Evolutionary conservation across 2,113 vertebrate species (phyloP), one percentile per base, ranked within the genome.

Genomic region (Tylochromis polylepis): DNA sequence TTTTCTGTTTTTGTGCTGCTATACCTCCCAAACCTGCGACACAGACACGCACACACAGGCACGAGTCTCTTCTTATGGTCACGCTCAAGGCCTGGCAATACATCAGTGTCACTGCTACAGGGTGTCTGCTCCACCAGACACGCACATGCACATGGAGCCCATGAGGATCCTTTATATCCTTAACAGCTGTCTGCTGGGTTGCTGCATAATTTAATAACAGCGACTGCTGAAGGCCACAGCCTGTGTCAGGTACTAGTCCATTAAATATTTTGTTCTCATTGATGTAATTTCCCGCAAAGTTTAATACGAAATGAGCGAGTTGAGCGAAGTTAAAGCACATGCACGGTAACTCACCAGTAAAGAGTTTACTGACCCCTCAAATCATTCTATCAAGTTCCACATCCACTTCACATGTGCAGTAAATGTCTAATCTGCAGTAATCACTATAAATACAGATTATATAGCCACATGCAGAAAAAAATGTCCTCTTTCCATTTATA

Each of bases 51-150:
- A 8, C 56, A 2, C 46, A 3, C 29, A 11, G 27, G 31, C 27
- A 34, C 22, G 27, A 14, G 43, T 57, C 72, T 82, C 78, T 79
- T 49, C 84, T 87, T 78, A 16, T 6, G 20, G 83, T 89, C 84
- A 90, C 6, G 38, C 94, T 90, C 83, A 86, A 88, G 88, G 85
- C 90, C 87, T 85, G 83, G 87, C 83, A 82, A 89, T 92, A 88
- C 49, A 91, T 92, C 94, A 92, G 83, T 82, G 81, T 91, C 87
- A 91, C 81, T 83, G 86, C 80, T 58, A 38, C 70, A 53, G 20
- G 31, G 53, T 11, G 55, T 59, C 67, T 58, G 67, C 67, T 62
- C 57, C 22, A 3, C 34, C 43, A 59, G 29, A 77, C 49, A 58
- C 67, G 55, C 67, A 59, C 31, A 51, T 27, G 59, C 67, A 27